Conservation (phyloP, 2,797 vertebrate genomes). For the Rachycentron canadum region DNA sequence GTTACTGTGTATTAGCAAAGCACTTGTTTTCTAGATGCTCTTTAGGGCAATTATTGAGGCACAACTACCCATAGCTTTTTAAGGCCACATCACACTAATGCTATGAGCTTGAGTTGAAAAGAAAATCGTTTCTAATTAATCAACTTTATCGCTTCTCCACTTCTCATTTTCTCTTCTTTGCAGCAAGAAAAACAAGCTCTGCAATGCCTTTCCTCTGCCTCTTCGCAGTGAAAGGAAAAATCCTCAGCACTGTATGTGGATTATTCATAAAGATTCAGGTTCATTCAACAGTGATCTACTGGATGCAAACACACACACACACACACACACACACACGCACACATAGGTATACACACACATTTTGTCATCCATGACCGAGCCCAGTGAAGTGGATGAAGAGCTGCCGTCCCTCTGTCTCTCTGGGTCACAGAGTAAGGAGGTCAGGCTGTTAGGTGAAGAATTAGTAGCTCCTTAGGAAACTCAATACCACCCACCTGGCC, state of each 20-base stretch:
- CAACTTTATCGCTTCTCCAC: not conserved
- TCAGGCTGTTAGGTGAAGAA: conserved; percentile 71
- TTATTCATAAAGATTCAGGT: conserved; percentile 60
- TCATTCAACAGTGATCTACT: conserved; percentile 35
- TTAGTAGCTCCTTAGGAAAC: conserved; percentile 66
- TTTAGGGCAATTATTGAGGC: not conserved
- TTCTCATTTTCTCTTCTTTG: not conserved
- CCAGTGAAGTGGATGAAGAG: conserved; percentile 60
- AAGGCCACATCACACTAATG: not conserved
- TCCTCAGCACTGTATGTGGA: conserved; percentile 13
- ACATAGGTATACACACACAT: conserved; percentile 28
- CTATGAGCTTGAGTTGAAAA: not conserved
- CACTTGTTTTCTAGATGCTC: not conserved
- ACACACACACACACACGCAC: conserved; percentile 28
- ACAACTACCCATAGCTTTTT: not conserved
- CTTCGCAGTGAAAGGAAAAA: conserved; percentile 39
- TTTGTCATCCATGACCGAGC: conserved; percentile 57
- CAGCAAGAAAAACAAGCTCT: not conserved
- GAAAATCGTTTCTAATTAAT: conserved; percentile 2
- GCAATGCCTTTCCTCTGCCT: not conserved
- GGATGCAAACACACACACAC: conserved; percentile 9
- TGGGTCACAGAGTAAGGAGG: conserved; percentile 70
- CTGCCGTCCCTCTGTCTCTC: conserved; percentile 39
- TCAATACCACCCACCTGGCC: conserved; percentile 62
- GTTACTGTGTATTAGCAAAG: not conserved